These are phyloP conservation scores for Enteromius fasciolatus DNA, from an alignment of 2,797 vertebrate species.

Conservation along the genomic window DNA sequence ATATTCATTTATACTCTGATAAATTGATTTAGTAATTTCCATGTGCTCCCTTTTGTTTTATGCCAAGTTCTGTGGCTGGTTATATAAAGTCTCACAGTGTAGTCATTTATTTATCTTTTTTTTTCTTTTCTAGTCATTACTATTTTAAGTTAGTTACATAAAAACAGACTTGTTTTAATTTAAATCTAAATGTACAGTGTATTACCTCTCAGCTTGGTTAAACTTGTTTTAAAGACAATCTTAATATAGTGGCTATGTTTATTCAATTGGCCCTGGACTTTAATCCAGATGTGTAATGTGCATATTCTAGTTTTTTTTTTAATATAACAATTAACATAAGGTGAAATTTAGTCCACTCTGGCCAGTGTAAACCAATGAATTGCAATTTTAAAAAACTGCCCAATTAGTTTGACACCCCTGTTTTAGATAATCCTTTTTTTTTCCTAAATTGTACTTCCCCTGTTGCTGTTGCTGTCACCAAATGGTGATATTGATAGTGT, in stretches of 20 bases:
- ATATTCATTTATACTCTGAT: background rate
- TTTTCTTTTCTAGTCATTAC: background rate
- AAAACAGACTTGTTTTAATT: background rate
- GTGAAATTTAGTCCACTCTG: background rate
- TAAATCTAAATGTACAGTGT: background rate
- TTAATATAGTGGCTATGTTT: background rate
- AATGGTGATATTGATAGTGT: slow-evolving; percentile 48
- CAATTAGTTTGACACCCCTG: too few species aligned
- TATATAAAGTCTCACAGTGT: background rate
- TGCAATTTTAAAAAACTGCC: background rate
- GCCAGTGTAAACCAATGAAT: background rate
- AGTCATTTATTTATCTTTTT: background rate
- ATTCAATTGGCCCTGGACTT: background rate
- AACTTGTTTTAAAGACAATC: background rate
- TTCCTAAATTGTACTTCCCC: background rate
- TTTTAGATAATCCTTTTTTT: background rate
- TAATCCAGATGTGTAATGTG: background rate
- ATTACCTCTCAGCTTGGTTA: too few species aligned
- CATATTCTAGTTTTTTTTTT: background rate
- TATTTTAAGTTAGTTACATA: background rate
- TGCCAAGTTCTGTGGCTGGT: background rate
- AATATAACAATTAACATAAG: background rate
- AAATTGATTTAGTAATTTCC: background rate
- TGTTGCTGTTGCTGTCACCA: slow-evolving; percentile 41
- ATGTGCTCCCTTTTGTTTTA: background rate